These are phyloP conservation scores for Desmodus rotundus DNA, from an alignment of 2,113 vertebrate genomes.

Conservation along the genomic window DNA sequence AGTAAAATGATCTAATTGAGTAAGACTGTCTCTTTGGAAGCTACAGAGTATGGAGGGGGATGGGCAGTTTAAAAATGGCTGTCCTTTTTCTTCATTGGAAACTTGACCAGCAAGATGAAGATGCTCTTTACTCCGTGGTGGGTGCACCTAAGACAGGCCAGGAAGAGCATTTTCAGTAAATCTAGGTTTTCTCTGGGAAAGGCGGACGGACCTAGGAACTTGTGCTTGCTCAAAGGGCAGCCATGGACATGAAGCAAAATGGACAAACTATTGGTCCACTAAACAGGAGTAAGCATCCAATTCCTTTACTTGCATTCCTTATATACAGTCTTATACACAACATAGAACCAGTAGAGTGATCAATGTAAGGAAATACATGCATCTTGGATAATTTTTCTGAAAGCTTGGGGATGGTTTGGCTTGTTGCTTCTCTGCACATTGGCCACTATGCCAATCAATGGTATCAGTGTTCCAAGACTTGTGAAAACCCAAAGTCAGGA, in stretches of 20 bases:
- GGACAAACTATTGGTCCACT: neutral
- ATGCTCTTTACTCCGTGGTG: no score
- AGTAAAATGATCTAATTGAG: fast-evolving
- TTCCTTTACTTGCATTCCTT: neutral
- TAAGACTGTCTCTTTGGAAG: neutral
- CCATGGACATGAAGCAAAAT: fast-evolving
- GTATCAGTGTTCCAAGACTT: neutral
- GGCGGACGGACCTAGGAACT: fast-evolving
- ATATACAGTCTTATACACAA: neutral
- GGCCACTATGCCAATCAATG: neutral
- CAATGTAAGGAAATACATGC: no score
- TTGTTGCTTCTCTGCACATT: neutral
- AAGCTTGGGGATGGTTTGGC: neutral
- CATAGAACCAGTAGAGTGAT: neutral
- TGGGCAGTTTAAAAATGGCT: neutral
- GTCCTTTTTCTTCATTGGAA: neutral
- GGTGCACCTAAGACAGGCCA: no score
- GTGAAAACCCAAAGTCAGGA: neutral
- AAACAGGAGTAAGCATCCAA: neutral
- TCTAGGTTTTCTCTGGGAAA: neutral
- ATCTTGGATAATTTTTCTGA: neutral
- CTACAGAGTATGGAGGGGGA: neutral
- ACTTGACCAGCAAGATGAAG: neutral
- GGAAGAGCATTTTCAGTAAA: neutral
- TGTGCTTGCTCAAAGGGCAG: fast-evolving